phyloP scores from a whole-genome alignment of 1,140 invertebrate genomes.

The Babylonia areolata region DNA sequence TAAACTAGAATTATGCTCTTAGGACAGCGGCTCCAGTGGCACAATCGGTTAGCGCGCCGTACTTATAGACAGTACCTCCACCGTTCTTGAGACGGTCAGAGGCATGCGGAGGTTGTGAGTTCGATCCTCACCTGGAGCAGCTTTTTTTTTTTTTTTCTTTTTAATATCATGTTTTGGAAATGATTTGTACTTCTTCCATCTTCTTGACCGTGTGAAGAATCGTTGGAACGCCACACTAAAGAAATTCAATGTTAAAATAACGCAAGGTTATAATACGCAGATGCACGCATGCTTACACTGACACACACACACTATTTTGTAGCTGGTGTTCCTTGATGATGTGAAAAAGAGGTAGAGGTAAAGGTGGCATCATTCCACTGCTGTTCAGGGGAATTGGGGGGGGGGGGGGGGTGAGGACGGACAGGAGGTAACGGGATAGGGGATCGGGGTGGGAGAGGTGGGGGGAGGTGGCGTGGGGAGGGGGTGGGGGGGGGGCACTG shows the following conservation, averaged over 20 bases:
- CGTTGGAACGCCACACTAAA: not conserved
- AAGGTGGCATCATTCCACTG: too few species aligned
- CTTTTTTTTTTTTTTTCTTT: constrained; percentile 49
- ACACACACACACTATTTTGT: not conserved
- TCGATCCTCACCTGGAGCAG: constrained; percentile 74
- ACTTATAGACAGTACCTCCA: constrained; percentile 75
- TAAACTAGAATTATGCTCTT: not conserved
- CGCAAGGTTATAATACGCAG: not conserved
- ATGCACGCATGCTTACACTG: not conserved
- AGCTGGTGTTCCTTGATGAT: not conserved
- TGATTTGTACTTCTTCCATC: too few species aligned
- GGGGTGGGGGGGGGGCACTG: too few species aligned
- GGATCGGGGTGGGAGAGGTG: too few species aligned
- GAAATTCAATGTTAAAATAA: not conserved
- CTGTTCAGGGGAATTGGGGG: too few species aligned
- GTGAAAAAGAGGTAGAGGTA: too few species aligned
- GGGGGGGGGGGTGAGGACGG: too few species aligned
- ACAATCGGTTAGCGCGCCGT: constrained; percentile 76
- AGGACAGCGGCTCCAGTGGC: constrained; percentile 64
- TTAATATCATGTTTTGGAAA: not conserved
- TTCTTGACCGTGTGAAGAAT: not conserved
- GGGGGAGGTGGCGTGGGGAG: too few species aligned
- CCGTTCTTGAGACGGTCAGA: constrained; percentile 58
- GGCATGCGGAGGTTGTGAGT: constrained; percentile 74
- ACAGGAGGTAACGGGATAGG: too few species aligned